These are phyloP conservation scores for Cavia porcellus DNA, from an alignment of 2,113 vertebrate genomes.

Conservation along the genomic window DNA sequence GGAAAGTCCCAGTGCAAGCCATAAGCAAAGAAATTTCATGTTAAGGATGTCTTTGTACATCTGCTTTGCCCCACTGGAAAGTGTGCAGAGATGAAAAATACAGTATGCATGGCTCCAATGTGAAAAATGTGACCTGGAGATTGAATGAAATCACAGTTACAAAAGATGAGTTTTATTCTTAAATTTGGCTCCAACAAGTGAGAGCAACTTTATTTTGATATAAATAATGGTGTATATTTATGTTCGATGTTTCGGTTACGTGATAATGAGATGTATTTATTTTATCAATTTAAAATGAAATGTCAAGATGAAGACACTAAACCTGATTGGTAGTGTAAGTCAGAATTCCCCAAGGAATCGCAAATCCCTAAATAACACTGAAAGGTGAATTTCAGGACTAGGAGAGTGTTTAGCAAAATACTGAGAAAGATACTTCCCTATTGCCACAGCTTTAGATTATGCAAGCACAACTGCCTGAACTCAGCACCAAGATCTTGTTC, in stretches of 20 bases:
- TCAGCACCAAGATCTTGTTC: not conserved
- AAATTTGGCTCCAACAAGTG: not conserved
- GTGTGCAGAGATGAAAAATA: not conserved
- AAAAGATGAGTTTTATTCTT: not conserved
- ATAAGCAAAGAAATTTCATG: slow-evolving; percentile 32
- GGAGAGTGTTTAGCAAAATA: not conserved
- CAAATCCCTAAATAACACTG: not conserved
- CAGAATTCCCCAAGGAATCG: not conserved
- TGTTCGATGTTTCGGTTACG: not conserved
- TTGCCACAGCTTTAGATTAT: not conserved
- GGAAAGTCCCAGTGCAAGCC: slow-evolving; percentile 10
- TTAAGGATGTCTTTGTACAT: slow-evolving; percentile 65
- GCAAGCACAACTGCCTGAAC: not conserved
- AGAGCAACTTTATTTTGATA: slow-evolving; percentile 7
- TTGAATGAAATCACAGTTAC: not conserved
- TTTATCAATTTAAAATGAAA: slow-evolving; percentile 50
- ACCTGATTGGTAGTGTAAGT: not conserved
- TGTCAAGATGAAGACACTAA: slow-evolving; percentile 14
- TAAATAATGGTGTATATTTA: not conserved
- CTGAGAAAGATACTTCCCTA: not conserved
- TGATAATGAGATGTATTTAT: not conserved
- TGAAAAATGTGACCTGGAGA: slow-evolving; percentile 2
- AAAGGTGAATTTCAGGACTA: not conserved
- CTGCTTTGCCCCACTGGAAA: slow-evolving; percentile 10
- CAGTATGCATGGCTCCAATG: slow-evolving; percentile 15